Percentiles rank a stretch among this genome's conserved stretches.
phyloP scores from a whole-genome alignment of 2,797 vertebrate species.

The Falco novaeseelandiae region DNA sequence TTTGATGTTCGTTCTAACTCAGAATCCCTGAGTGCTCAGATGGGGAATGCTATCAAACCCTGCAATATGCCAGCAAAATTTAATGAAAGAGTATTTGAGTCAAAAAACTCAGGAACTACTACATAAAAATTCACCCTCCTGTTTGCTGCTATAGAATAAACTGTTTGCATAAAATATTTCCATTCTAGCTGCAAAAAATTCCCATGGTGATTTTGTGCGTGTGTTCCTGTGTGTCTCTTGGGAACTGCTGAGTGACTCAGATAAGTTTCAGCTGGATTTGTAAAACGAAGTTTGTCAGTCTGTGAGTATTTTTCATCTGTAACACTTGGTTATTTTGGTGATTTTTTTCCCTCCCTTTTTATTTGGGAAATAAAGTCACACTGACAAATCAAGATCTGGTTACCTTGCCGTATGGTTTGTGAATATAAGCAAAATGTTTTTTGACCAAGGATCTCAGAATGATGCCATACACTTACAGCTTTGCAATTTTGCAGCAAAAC shows the following conservation, averaged over 20 bases:
- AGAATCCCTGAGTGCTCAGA: background rate
- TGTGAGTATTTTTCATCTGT: background rate
- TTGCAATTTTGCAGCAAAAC: background rate
- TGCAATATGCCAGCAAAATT: background rate
- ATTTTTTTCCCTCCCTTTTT: background rate
- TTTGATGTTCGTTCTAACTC: background rate
- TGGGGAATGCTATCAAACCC: background rate
- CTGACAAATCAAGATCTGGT: background rate
- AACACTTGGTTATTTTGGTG: background rate
- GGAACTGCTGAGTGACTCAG: slow-evolving; percentile 46
- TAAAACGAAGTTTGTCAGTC: slow-evolving; percentile 24
- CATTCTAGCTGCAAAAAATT: background rate
- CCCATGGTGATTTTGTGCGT: background rate
- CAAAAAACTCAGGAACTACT: background rate
- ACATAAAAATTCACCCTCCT: background rate
- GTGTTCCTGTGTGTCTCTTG: slow-evolving; percentile 1
- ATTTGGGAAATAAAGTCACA: background rate
- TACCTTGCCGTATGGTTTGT: background rate
- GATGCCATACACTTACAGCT: background rate
- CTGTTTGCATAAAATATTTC: slow-evolving; percentile 17
- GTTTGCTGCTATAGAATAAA: background rate
- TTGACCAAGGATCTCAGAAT: background rate
- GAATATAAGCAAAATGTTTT: background rate
- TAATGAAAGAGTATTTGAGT: background rate
- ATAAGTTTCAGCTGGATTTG: background rate